Percentiles rank a stretch among this genome's conserved stretches.
phyloP scores from a whole-genome alignment of 2,113 vertebrate genomes.

The Procavia capensis region DNA sequence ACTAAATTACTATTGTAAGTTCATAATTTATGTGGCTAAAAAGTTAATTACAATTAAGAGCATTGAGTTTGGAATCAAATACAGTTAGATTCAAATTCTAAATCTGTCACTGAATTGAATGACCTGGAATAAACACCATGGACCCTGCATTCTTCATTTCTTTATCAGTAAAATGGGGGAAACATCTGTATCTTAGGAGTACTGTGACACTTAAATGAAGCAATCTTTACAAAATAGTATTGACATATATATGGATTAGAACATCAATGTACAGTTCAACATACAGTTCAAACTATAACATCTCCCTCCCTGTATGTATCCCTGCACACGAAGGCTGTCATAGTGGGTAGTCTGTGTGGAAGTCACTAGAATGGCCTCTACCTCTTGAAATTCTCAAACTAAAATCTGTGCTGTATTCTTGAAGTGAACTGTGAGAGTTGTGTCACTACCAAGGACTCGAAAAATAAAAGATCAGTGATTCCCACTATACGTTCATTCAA shows the following conservation, averaged over 20 bases:
- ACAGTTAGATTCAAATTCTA: constrained; percentile 11
- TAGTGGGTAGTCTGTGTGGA: neutral
- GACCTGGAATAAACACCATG: neutral
- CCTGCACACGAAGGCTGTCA: neutral
- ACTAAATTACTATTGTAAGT: neutral
- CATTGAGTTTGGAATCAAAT: neutral
- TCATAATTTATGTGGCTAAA: neutral
- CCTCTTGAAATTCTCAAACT: neutral
- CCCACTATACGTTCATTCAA: neutral
- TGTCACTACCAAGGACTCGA: neutral
- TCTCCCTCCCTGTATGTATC: neutral
- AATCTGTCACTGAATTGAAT: neutral
- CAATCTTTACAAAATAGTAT: neutral
- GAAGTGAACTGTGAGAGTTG: neutral
- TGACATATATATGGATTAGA: neutral
- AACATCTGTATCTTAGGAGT: neutral
- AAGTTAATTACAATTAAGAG: neutral
- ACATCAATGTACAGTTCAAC: no score
- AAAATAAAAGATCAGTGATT: neutral
- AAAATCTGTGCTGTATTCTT: neutral
- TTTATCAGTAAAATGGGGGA: neutral
- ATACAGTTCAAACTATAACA: no score
- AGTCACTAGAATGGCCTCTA: neutral
- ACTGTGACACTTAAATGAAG: neutral
- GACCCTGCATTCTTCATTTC: neutral